Evolutionary conservation across 2,113 vertebrate species (phyloP).

Genomic region (Potamarius usumacintae): DNA sequence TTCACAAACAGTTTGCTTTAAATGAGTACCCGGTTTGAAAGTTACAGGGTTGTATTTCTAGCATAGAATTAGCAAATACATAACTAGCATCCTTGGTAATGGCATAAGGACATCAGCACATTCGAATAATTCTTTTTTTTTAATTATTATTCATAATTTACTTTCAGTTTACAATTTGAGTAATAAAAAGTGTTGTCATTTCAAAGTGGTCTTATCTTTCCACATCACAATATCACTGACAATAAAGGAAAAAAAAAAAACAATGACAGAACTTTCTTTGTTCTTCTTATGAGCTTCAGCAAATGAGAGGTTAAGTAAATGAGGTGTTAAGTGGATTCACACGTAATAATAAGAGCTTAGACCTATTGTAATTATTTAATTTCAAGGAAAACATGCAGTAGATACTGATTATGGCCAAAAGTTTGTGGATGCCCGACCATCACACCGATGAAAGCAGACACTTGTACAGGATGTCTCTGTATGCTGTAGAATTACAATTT

Average conservation of each 20-base stretch:
- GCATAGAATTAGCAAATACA: background rate
- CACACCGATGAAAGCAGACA: background rate
- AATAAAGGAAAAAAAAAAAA: background rate
- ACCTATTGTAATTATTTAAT: background rate
- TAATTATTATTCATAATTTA: background rate
- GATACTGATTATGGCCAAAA: background rate
- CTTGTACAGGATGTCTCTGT: background rate
- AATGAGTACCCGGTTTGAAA: background rate
- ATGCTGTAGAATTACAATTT: background rate
- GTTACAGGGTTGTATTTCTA: background rate
- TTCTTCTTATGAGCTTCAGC: background rate
- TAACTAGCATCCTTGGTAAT: background rate
- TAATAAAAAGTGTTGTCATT: background rate
- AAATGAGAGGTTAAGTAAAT: background rate
- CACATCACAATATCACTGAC: background rate
- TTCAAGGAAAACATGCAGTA: background rate
- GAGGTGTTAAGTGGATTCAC: background rate
- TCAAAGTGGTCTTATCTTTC: background rate
- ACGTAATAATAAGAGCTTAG: background rate
- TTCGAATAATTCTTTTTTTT: background rate
- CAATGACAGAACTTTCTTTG: background rate
- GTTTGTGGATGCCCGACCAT: background rate
- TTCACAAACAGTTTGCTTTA: no score
- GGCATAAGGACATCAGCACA: background rate
- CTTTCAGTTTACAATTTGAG: background rate